phyloP scores from a whole-genome alignment of 2,797 vertebrate species.

The Nasua narica region DNA sequence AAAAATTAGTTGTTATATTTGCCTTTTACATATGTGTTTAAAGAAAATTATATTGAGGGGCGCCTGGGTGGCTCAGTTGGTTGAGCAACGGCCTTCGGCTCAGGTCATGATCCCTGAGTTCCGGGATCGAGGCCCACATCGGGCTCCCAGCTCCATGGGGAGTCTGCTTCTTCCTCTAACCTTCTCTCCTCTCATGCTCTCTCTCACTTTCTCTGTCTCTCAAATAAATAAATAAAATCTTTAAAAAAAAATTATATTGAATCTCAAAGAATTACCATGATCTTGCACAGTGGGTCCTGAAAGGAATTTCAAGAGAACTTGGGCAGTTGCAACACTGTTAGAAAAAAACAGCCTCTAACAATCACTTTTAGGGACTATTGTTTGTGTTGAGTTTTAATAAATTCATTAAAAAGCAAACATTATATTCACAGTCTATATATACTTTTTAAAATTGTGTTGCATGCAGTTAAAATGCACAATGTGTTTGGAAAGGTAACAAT shows the following conservation, averaged over 20 bases:
- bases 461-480: background rate
- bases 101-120: no score
- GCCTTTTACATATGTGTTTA: background rate
- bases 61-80: no score
- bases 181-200: no score
- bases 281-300: background rate
- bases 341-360: background rate
- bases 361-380: background rate
- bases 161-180: no score
- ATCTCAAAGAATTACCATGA: background rate
- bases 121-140: no score
- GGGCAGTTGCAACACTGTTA: background rate
- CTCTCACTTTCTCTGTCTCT: no score
- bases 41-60: constrained; percentile 16
- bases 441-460: background rate
- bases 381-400: background rate
- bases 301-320: background rate
- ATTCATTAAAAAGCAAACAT: background rate
- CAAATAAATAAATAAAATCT: no score
- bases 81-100: no score
- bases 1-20: background rate
- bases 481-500: background rate
- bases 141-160: no score
- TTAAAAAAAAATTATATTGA: background rate
- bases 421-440: background rate